Conservation (phyloP, 2,113 vertebrate species). For the Tetrao urogallus region DNA sequence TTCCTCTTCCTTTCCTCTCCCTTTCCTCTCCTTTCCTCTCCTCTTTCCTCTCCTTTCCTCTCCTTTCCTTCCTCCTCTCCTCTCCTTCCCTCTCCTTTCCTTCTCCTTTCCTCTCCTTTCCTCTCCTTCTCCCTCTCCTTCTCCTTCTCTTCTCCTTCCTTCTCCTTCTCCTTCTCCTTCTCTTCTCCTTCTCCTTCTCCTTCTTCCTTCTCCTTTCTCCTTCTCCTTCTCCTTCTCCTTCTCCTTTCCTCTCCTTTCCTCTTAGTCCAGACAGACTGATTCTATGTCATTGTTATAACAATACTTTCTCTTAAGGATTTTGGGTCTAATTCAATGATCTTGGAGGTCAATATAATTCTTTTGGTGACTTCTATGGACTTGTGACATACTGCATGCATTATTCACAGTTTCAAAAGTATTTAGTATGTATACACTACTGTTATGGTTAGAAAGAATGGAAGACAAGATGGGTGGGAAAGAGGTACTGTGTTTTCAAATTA, state of each 20-base stretch:
- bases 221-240: not conserved
- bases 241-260: not conserved
- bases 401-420: not conserved
- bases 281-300: not conserved
- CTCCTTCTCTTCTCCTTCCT: no score
- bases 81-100: no score
- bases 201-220: not conserved
- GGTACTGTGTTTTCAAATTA: not conserved
- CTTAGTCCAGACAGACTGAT: not conserved
- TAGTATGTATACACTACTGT: not conserved
- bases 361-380: not conserved
- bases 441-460: not conserved
- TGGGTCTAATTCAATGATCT: not conserved
- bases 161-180: no score
- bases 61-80: no score
- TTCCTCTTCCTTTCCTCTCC: no score
- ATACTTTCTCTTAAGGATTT: not conserved
- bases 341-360: not conserved
- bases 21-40: no score
- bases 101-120: no score
- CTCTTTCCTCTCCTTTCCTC: no score
- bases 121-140: no score
- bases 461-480: not conserved
- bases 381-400: not conserved
- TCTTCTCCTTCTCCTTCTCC: no score